Percentiles rank a stretch among this genome's conserved stretches.
Evolutionary conservation across 2,113 vertebrate species (phyloP).

Genomic region (Eira barbara): DNA sequence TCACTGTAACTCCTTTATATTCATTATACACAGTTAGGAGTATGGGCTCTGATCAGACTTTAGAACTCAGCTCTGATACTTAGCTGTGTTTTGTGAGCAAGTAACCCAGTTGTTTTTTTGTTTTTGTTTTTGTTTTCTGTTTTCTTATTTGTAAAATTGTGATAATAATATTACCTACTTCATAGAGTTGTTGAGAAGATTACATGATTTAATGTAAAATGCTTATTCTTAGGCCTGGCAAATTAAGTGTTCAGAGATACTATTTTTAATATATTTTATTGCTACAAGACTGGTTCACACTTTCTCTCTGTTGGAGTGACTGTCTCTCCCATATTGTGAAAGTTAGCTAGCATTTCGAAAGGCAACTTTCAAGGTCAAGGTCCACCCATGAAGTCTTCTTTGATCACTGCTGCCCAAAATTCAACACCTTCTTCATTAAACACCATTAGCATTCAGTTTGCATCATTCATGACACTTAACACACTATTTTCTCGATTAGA

Average conservation of each 20-base stretch:
- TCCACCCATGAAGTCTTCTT: background rate
- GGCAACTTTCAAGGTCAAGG: background rate
- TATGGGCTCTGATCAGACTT: background rate
- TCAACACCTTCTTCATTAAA: background rate
- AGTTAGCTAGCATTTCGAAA: background rate
- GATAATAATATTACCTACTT: background rate
- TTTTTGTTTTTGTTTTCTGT: background rate
- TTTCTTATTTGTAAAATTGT: background rate
- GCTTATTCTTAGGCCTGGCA: background rate
- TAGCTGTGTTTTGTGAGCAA: background rate
- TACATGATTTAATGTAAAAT: background rate
- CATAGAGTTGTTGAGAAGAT: background rate
- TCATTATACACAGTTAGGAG: background rate
- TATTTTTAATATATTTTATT: background rate
- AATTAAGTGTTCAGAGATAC: background rate
- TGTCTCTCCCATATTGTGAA: background rate
- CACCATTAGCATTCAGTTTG: background rate
- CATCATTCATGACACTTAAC: background rate
- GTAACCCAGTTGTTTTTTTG: background rate
- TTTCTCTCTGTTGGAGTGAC: background rate
- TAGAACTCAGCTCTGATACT: background rate
- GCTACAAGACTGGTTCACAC: background rate
- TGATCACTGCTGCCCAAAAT: background rate
- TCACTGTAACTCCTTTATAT: background rate
- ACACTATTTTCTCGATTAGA: background rate